A percentile compares a stretch with the other conserved stretches of the same genome.
Evolutionary conservation across 2,888 invertebrate species (phyloP).

Genomic region (Cerceris ruficornis): DNA sequence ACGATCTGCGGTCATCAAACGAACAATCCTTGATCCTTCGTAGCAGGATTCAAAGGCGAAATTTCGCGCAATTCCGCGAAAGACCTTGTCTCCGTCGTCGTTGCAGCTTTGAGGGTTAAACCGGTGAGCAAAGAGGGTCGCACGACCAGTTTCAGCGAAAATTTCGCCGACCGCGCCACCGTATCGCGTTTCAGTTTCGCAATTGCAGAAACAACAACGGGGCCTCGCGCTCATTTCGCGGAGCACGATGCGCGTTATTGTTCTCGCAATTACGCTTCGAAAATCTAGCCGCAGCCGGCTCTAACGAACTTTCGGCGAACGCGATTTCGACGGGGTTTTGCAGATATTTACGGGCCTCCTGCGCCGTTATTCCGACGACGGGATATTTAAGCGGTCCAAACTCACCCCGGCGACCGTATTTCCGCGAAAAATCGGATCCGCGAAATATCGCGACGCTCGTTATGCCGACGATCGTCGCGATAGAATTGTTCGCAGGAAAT

Average conservation of each 20-base stretch:
- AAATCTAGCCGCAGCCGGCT: constrained; percentile 47
- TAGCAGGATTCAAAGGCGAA: background rate
- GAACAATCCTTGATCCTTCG: background rate
- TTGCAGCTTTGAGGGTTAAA: background rate
- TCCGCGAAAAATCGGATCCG: background rate
- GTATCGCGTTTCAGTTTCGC: constrained; percentile 9
- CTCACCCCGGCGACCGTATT: background rate
- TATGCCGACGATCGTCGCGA: too few relatives aligned
- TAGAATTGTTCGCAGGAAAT: too few relatives aligned
- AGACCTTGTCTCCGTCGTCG: background rate
- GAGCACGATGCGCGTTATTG: constrained; percentile 51
- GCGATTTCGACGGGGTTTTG: constrained; percentile 48
- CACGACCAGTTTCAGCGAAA: too few relatives aligned
- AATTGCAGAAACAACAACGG: background rate
- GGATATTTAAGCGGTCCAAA: constrained; percentile 24
- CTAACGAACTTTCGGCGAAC: constrained; percentile 58
- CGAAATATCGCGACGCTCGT: background rate
- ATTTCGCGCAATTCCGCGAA: background rate
- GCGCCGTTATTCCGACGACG: constrained; percentile 41
- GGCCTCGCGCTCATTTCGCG: constrained; percentile 47
- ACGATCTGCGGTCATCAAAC: background rate
- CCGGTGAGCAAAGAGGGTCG: too few relatives aligned
- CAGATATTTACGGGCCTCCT: constrained; percentile 52
- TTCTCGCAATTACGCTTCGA: constrained; percentile 62
- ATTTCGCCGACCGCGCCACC: too few relatives aligned